Evolutionary conservation across 1,140 invertebrate species (phyloP).

Genomic region (Camponotus pennsylvanicus): DNA sequence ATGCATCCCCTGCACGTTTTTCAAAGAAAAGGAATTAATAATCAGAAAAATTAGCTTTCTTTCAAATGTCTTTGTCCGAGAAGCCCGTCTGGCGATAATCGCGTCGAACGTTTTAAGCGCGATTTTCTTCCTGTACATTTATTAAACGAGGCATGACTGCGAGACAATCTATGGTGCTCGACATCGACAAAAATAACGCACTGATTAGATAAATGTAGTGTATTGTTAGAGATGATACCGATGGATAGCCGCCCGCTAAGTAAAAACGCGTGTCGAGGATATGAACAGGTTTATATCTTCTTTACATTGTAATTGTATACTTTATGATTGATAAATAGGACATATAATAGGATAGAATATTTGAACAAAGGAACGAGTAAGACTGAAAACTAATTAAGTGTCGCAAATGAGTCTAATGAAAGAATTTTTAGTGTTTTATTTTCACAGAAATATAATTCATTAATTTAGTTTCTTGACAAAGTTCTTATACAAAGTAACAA

Average conservation of each 20-base stretch:
- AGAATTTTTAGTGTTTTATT: background rate
- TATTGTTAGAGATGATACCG: slow-evolving; percentile 50
- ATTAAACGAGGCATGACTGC: background rate
- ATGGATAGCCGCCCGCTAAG: slow-evolving; percentile 24
- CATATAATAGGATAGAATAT: background rate
- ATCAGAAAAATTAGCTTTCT: background rate
- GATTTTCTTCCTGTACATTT: slow-evolving; percentile 10
- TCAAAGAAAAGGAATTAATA: background rate
- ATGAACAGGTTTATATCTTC: background rate
- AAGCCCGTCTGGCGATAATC: background rate
- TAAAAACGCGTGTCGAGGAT: slow-evolving; percentile 42
- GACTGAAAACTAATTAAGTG: background rate
- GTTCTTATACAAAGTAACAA: too few relatives aligned
- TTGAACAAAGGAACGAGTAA: background rate
- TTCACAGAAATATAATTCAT: background rate
- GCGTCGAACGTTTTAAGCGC: background rate
- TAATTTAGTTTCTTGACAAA: background rate
- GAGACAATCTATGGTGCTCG: slow-evolving; percentile 20
- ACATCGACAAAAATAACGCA: slow-evolving; percentile 51
- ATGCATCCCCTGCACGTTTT: background rate
- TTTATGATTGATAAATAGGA: slow-evolving; percentile 20
- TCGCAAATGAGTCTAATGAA: background rate
- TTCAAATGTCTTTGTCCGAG: background rate
- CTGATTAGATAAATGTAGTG: slow-evolving; percentile 57
- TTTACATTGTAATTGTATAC: background rate